These are phyloP conservation scores for Osedax fenrisi DNA, from an alignment of 2,888 invertebrate genomes.

Conservation along the genomic window DNA sequence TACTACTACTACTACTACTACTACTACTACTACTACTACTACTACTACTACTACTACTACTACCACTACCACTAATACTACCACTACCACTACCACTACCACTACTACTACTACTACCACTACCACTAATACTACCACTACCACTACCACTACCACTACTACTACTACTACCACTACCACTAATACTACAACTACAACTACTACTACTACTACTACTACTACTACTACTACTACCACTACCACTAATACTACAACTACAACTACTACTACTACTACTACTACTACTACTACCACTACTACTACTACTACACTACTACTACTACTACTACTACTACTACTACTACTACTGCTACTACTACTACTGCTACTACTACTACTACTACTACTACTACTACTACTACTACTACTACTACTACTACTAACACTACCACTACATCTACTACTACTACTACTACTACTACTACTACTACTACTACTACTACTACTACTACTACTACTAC, in stretches of 20 bases:
- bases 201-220: conserved; percentile 11
- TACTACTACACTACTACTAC: conserved; percentile 16
- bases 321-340: conserved; percentile 10
- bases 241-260: not conserved
- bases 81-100: not conserved
- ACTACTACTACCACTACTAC: conserved; percentile 2
- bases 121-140: conserved; percentile 11
- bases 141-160: conserved; percentile 3
- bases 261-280: not conserved
- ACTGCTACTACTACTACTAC: not conserved
- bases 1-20: not conserved
- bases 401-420: not conserved
- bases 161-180: not conserved
- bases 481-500: not conserved
- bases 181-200: conserved; percentile 11
- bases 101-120: not conserved
- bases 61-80: not conserved
- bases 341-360: not conserved
- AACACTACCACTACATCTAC: not conserved
- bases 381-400: not conserved
- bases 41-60: not conserved
- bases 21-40: not conserved
- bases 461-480: not conserved
- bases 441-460: not conserved
- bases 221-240: not conserved